Base-by-base conservation (phyloP, 2,797 vertebrate genomes). In the Sorex maritimensis region DNA sequence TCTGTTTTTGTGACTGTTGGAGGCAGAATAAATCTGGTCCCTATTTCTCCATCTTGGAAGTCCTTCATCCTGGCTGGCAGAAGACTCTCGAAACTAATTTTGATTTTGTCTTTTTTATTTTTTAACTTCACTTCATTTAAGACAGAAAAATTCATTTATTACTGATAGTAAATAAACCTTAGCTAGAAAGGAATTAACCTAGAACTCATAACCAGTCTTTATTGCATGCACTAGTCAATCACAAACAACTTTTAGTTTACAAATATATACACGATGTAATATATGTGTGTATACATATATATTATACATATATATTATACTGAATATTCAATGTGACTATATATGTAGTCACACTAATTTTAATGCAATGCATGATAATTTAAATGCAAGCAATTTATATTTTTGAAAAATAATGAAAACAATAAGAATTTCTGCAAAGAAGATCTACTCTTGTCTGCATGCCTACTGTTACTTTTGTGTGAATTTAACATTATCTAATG, bases 401-500 rank as follows among this genome's bases (percentile, higher is more conserved):
- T 30, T 72, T 7, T 85, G 61, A 72, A 83, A 95, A 95, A 84
- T 74, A 91, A 14, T 55, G n/a, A 72, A 5, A 63, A 11, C 3
- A 89, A 23, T 23, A 81, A 41, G 24, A 52, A 69, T 58, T 92
- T 95, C 91, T 85, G 21, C 55, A 89, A 90, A 81, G 89, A 90
- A 81, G 44, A 86, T 79, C 61, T 81, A 75, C 91, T 81, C 8
- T 44, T 28, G 41, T 68, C 41, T 84, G 19, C 9, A 52, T 88
- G 34, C 21, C 15, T 79, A 68, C 26, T 72, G 44, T 74, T 87
- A 88, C 81, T 92, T 81, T 81, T 75, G 52, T 69, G 52, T 77
- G 93, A 84, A 93, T 82, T 68, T 24, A n/a, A 72, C 83, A 75
- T 94, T 95, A 69, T 26, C 72, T 95, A 91, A 90, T 86, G 6